A percentile compares a stretch with the other conserved stretches of the same genome.
These are phyloP conservation scores for Prunella strophiata DNA, from an alignment of 2,797 vertebrate genomes.

Conservation along the genomic window DNA sequence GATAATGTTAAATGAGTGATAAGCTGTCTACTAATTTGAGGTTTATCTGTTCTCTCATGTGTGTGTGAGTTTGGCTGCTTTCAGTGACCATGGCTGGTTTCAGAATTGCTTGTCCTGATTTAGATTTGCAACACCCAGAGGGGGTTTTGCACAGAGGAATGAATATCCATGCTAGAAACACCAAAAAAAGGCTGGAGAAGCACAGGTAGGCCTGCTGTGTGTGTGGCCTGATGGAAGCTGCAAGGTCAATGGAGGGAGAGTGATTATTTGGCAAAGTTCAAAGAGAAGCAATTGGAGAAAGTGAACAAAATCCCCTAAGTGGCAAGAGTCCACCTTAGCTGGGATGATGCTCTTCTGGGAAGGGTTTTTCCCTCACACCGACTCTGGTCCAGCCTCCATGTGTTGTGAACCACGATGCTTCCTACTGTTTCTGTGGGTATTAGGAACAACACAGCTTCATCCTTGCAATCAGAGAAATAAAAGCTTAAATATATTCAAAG, in stretches of 20 bases:
- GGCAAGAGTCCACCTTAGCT: background rate
- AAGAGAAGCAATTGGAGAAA: background rate
- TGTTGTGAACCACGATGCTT: fast-evolving
- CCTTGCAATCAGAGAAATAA: background rate
- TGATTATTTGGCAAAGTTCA: background rate
- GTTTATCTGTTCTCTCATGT: background rate
- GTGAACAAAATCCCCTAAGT: background rate
- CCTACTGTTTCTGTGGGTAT: background rate
- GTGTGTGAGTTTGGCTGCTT: background rate
- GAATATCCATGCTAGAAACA: background rate
- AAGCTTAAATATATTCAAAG: background rate
- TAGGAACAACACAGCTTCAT: background rate
- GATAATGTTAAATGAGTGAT: conserved; percentile 11
- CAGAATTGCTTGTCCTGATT: background rate
- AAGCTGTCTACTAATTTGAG: conserved; percentile 7
- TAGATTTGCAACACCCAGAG: background rate
- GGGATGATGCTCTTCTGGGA: background rate
- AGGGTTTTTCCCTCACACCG: background rate
- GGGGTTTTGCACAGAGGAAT: background rate
- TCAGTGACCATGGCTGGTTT: background rate
- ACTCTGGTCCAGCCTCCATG: background rate
- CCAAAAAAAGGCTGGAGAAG: background rate
- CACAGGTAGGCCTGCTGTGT: background rate
- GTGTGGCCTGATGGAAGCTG: background rate
- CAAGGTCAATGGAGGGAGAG: background rate